Evolutionary conservation across 2,113 vertebrate genomes (phyloP), one percentile per base, ranked within the genome.

Genomic region (Gambusia holbrooki): DNA sequence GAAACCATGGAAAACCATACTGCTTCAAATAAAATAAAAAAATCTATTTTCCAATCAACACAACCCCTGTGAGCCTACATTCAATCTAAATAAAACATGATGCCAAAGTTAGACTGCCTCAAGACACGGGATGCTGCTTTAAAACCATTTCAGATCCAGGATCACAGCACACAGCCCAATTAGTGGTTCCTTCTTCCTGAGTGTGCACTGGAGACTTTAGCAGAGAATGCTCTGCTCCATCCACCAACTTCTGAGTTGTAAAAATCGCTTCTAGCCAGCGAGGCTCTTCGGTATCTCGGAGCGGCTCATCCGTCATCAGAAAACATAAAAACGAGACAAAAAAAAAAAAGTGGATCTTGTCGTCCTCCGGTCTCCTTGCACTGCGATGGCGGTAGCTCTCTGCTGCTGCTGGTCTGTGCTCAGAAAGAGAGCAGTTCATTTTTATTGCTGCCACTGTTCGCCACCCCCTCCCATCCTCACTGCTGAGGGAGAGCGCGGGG

Each of bases 371-470:
- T 66, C 75, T 35, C 77, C 72, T 32, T 84, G 82, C 83, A 69
- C 74, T 83, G 81, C 54, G 69, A 84, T 79, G 69, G 60, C 74
- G 30, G 62, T 28, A 68, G 76, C 83, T 87, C 72, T 84, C 82
- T 78, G 80, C 83, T 86, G 28, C 76, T 86, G n/a, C 76, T 73
- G 84, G 74, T 89, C 83, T 84, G 83, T 77, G 86, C 90, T 86
- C 82, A 58, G 70, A 6, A 81, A 87, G 77, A 91, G 84, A 63
- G 88, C 88, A 81, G 84, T 88, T 90, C 84, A 92, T 83, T 82
- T 87, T 84, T 87, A 81, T 82, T 90, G 88, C 87, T 76, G 80
- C 85, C 80, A 73, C 84, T 87, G 86, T 86, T 81, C 82, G 67
- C 70, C 73, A 87, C 87, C 81, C 90, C 89, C 87, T 87, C 90